Conservation (phyloP, 2,797 vertebrate genomes). For the Enteromius anoplus region DNA sequence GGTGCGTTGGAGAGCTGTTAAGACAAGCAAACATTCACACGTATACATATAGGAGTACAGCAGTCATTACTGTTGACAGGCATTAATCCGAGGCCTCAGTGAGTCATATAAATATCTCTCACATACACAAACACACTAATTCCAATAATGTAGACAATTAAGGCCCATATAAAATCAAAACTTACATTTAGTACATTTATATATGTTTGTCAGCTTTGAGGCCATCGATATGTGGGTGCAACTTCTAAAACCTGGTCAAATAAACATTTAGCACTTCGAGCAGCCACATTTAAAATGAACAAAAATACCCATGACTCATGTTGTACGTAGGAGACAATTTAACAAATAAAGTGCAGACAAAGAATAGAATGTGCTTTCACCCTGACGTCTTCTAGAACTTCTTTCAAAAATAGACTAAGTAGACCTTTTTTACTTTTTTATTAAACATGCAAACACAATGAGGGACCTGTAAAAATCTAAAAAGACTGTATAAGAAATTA, state of each 20-base stretch:
- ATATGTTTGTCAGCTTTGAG: background rate
- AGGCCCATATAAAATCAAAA: background rate
- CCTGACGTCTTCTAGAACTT: background rate
- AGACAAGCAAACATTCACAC: background rate
- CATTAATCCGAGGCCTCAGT: slow-evolving; percentile 5
- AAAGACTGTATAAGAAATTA: background rate
- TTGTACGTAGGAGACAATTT: background rate
- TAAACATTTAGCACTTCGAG: background rate
- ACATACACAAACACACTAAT: background rate
- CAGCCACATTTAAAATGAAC: slow-evolving; percentile 3
- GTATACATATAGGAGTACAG: background rate
- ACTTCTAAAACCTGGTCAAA: background rate
- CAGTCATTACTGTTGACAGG: slow-evolving; percentile 9
- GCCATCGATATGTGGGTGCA: background rate
- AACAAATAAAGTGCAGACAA: background rate
- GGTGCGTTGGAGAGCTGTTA: slow-evolving; percentile 24
- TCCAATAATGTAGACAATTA: background rate
- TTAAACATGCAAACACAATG: background rate
- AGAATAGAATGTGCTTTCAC: background rate
- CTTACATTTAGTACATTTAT: background rate
- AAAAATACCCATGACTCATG: slow-evolving; percentile 21
- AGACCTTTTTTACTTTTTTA: background rate
- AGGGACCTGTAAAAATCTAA: background rate
- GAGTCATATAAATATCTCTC: background rate
- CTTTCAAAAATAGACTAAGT: background rate